Conservation (phyloP, 2,888 invertebrate species). For the Hetaerina titia region DNA sequence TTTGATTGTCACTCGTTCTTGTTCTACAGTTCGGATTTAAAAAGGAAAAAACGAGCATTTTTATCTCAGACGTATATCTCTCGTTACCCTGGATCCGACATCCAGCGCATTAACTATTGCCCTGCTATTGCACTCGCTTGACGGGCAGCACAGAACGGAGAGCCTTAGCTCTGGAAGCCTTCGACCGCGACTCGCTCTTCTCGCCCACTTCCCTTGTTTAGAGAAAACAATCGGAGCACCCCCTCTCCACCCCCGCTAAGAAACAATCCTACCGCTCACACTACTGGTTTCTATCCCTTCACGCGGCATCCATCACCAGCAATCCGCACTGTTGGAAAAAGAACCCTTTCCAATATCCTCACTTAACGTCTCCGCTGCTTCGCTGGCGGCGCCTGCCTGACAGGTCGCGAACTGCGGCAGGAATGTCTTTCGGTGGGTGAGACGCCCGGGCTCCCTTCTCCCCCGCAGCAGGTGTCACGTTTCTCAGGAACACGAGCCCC, state of each 20-base stretch:
- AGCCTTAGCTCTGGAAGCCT: neutral
- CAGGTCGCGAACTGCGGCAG: conserved; percentile 43
- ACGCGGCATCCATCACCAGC: neutral
- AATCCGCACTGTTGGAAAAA: neutral
- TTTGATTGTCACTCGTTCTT: too few species aligned
- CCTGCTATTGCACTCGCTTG: neutral
- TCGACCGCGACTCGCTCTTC: neutral
- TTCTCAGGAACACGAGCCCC: conserved; percentile 25
- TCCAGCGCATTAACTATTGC: neutral
- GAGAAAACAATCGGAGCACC: neutral
- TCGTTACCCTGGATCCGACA: neutral
- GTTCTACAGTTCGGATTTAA: neutral
- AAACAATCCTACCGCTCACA: neutral
- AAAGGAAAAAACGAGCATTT: neutral
- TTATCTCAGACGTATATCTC: neutral
- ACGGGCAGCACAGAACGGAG: neutral
- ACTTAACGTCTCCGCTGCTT: conserved; percentile 47
- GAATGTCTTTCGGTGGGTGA: neutral
- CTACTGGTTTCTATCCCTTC: neutral
- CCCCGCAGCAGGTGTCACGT: conserved; percentile 36
- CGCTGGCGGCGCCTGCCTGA: neutral
- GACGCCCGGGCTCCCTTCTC: neutral
- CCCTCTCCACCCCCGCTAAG: neutral
- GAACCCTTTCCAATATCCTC: conserved; percentile 44
- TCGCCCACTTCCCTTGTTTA: neutral